Conservation (phyloP, 2,113 vertebrate species). For the Menura novaehollandiae region DNA sequence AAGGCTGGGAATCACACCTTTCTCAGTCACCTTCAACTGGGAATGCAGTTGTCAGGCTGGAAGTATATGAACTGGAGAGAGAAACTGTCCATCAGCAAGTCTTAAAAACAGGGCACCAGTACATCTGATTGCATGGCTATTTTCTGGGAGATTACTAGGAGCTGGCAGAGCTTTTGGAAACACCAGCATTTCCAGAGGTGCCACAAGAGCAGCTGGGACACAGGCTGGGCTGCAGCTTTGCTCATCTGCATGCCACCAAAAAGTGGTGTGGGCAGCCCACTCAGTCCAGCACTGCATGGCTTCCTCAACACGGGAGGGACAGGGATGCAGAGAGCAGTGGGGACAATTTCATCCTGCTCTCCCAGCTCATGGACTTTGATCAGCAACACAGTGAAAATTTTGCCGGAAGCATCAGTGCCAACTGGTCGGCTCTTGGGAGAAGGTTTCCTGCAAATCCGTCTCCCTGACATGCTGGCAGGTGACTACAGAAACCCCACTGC, state of each 20-base stretch:
- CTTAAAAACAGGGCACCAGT: neutral
- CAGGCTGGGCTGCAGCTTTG: neutral
- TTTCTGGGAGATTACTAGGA: neutral
- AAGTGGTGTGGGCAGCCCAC: fast-evolving
- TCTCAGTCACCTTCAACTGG: neutral
- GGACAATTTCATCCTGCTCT: neutral
- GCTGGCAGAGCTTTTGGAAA: neutral
- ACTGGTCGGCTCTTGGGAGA: neutral
- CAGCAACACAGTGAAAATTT: neutral
- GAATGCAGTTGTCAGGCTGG: neutral
- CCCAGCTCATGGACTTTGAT: neutral
- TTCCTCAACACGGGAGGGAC: neutral
- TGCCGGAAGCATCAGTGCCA: fast-evolving
- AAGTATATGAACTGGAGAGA: neutral
- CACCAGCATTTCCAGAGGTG: neutral
- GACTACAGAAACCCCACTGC: neutral
- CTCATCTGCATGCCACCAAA: neutral
- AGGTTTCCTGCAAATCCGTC: neutral
- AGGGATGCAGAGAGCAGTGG: fast-evolving
- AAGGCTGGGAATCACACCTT: neutral
- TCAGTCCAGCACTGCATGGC: fast-evolving
- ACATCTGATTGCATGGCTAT: neutral
- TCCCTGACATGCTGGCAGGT: neutral
- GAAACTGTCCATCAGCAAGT: neutral
- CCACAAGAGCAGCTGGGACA: neutral